Evolutionary conservation across 1,140 invertebrate species (phyloP).

Genomic region (Propsilocerus akamusi): DNA sequence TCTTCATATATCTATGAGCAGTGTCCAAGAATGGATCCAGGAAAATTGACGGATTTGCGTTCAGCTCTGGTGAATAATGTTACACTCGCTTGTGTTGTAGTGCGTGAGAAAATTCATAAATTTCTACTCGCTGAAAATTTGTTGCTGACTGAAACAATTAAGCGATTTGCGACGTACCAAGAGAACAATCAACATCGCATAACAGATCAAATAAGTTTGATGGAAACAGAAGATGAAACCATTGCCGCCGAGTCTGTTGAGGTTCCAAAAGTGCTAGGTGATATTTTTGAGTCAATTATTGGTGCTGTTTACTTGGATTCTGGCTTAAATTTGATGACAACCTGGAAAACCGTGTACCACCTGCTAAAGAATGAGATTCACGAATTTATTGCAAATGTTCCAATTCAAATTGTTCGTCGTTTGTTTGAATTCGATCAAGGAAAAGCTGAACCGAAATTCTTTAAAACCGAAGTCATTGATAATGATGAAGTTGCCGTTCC

Average conservation of each 20-base stretch:
- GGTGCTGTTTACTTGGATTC: slow-evolving; percentile 87
- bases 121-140: slow-evolving; percentile 44
- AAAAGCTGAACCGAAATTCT: slow-evolving; percentile 31
- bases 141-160: slow-evolving; percentile 43
- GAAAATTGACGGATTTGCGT: slow-evolving; percentile 75
- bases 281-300: slow-evolving; percentile 82
- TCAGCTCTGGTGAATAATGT: slow-evolving; percentile 92
- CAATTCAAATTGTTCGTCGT: slow-evolving; percentile 73
- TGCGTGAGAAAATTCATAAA: slow-evolving; percentile 66
- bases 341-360: slow-evolving; percentile 67
- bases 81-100: slow-evolving; percentile 76
- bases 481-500: slow-evolving; percentile 34
- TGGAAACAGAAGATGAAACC: slow-evolving; percentile 47
- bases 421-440: slow-evolving; percentile 49
- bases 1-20: slow-evolving; percentile 74
- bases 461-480: slow-evolving; percentile 16
- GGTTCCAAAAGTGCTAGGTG: slow-evolving; percentile 84
- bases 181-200: slow-evolving; percentile 45
- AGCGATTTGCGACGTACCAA: slow-evolving; percentile 65
- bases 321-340: slow-evolving; percentile 48
- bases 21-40: slow-evolving; percentile 45
- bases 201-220: slow-evolving; percentile 36
- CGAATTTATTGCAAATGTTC: slow-evolving; percentile 61
- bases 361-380: slow-evolving; percentile 56
- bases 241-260: slow-evolving; percentile 46